phyloP scores from a whole-genome alignment of 1,140 invertebrate species.

The Brachionus sp. region DNA sequence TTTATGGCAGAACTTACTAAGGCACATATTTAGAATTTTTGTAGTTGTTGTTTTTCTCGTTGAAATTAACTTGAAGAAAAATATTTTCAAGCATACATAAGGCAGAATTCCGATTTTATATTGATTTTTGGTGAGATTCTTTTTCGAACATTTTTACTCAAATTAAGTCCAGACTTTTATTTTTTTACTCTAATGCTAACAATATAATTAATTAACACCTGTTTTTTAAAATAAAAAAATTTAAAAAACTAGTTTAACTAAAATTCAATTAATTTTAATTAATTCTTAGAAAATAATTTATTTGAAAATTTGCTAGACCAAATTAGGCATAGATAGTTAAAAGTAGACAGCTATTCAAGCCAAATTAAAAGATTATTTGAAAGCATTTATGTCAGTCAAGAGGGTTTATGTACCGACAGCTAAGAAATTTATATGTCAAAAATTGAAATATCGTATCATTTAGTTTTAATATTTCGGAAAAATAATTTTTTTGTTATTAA shows the following conservation, averaged over 20 bases:
- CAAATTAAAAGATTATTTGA: neutral
- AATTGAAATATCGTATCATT: neutral
- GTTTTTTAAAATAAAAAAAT: neutral
- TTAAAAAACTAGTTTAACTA: neutral
- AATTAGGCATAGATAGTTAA: neutral
- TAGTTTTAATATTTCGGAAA: neutral
- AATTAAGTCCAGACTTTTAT: neutral
- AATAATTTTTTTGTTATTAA: neutral
- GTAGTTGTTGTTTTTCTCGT: neutral
- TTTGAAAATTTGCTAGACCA: neutral
- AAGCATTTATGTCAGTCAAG: neutral
- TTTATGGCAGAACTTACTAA: neutral
- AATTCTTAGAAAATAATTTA: neutral
- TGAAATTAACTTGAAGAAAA: neutral
- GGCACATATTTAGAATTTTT: conserved; percentile 2
- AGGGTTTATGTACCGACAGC: neutral
- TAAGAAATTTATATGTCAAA: neutral
- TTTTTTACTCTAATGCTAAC: neutral
- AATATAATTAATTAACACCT: neutral
- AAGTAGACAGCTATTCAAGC: neutral
- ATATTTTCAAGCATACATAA: neutral
- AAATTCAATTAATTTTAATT: neutral
- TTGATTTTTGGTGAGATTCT: neutral
- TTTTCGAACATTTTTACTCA: neutral
- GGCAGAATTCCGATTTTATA: neutral